Conservation (phyloP, 2,797 vertebrate genomes). For the Galagoides demidoff region DNA sequence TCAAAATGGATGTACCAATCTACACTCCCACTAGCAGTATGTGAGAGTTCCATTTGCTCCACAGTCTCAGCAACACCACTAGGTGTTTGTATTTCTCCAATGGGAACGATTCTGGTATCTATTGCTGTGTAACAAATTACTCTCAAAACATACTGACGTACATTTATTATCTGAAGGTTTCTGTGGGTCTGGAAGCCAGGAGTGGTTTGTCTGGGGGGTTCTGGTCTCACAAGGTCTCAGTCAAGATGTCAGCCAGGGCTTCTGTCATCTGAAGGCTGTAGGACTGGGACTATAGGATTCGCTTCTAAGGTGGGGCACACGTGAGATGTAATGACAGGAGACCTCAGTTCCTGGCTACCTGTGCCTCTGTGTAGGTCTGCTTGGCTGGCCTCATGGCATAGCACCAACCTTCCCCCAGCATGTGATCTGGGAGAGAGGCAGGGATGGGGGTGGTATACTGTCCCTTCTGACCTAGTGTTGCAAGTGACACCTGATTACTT, state of each 20-base stretch:
- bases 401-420: background rate
- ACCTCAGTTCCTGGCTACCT: background rate
- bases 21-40: background rate
- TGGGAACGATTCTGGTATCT: background rate
- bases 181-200: background rate
- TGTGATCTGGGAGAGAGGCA: too few relatives aligned
- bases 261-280: background rate
- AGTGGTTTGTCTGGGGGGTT: background rate
- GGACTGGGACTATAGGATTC: background rate
- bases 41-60: background rate
- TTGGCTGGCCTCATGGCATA: too few relatives aligned
- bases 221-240: background rate
- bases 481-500: background rate
- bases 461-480: background rate
- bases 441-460: too few relatives aligned
- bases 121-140: background rate
- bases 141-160: too few relatives aligned
- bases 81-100: background rate
- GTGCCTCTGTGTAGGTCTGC: background rate
- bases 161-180: background rate
- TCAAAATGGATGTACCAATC: too few relatives aligned
- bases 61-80: background rate
- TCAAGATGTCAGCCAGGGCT: background rate
- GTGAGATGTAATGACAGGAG: background rate
- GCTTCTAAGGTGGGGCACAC: background rate